Base-by-base conservation (phyloP, 1,140 invertebrate genomes). In the Ostrea denselamellosa region DNA sequence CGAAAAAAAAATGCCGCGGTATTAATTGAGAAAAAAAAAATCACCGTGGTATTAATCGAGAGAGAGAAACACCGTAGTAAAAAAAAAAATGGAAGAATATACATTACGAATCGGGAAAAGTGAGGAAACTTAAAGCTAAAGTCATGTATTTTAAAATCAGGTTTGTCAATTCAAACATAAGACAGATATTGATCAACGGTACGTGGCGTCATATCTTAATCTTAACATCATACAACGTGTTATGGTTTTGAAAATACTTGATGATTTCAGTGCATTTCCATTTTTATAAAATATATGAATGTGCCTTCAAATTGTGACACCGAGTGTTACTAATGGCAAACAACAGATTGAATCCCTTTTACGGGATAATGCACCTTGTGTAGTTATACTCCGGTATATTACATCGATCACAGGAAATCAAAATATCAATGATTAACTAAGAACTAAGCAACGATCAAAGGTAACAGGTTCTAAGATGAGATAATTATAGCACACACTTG, bases 291-390 rank as follows among this genome's bases (percentile, higher is more conserved):
- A 19, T 14, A 17, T 62, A 3, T 7, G 56, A 62, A 62, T 19
- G 56, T 62, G 56, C n/a, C n/a, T n/a, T n/a, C 17, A 5, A n/a
- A 5, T 17, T 62, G 3, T 62, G 56, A 62, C n/a, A 19, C 56
- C n/a, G 7, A 62, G 56, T 62, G 56, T 62, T 62, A 62, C 56
- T 62, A n/a, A 62, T 62, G 56, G 56, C n/a, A 62, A 62, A 62
- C 56, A 62, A 62, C n/a, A 19, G 19, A 19, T 62, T n/a, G 56
- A 19, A n/a, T 19, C 17, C 56, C 17, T 62, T 62, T 62, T 12
- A 62, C n/a, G n/a, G 17, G n/a, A 62, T 3, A 5, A 19, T 62
- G 56, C 56, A 17, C 17, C 56, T 19, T 62, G 56, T 19, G n/a
- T 17, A 62, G 17, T 62, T 19, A 19, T 62, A 14, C n/a, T 19